Conservation (phyloP, 2,797 vertebrate species). For the Chelonia mydas region DNA sequence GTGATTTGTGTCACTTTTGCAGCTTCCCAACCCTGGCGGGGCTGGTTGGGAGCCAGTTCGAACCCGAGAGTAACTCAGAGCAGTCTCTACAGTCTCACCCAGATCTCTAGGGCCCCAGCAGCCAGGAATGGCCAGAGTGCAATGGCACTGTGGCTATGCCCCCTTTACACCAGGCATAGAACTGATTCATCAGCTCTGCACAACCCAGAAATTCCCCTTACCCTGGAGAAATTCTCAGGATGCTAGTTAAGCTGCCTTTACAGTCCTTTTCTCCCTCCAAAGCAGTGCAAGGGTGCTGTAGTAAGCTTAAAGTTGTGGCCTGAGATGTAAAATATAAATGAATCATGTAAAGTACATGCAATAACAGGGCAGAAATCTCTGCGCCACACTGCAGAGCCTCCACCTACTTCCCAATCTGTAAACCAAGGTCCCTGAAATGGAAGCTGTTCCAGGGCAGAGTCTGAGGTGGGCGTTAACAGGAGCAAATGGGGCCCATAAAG, state of each 20-base stretch:
- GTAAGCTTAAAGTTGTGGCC: neutral
- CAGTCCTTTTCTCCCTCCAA: fast-evolving
- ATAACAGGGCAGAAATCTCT: neutral
- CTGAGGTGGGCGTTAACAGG: neutral
- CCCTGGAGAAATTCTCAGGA: neutral
- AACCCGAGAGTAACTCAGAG: fast-evolving
- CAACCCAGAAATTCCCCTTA: neutral
- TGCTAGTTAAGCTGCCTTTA: neutral
- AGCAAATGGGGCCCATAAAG: neutral
- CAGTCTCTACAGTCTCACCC: fast-evolving
- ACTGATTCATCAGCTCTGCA: neutral
- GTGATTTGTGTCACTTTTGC: neutral
- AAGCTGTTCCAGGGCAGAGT: neutral
- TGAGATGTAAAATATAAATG: neutral
- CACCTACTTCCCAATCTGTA: neutral
- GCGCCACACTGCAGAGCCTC: neutral
- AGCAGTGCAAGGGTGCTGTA: neutral
- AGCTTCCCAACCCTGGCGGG: neutral
- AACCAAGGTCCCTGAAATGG: neutral
- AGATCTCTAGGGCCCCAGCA: neutral
- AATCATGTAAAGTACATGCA: fast-evolving
- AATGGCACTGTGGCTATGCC: neutral
- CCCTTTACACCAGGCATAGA: neutral
- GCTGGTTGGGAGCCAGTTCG: neutral
- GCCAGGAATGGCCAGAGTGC: neutral